A percentile compares a stretch with the other conserved stretches of the same genome.
Conservation (phyloP, 2,888 invertebrate genomes). For the Lamellibrachia satsuma region DNA sequence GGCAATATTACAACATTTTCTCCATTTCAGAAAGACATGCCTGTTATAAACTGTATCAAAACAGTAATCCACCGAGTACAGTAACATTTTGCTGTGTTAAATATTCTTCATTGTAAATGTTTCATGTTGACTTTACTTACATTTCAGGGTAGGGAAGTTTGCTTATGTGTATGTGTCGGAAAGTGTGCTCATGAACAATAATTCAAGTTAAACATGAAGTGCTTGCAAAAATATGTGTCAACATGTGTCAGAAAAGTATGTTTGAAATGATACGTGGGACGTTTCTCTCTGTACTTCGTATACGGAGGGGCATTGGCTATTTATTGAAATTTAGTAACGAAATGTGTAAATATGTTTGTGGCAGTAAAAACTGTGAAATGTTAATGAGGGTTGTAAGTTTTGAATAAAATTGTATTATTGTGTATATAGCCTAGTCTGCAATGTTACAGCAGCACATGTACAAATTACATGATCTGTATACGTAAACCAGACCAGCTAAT, state of each 20-base stretch:
- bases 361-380: background rate
- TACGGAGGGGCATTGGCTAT: background rate
- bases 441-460: background rate
- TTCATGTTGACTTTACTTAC: background rate
- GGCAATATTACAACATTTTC: too few species aligned
- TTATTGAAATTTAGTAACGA: background rate
- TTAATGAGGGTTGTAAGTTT: conserved; percentile 13
- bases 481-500: background rate
- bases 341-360: background rate
- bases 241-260: background rate
- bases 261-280: background rate
- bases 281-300: background rate
- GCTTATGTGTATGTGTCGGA: background rate
- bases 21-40: background rate
- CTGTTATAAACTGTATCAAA: background rate
- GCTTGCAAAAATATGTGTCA: background rate
- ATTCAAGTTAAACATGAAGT: background rate
- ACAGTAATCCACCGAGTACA: background rate
- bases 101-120: background rate
- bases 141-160: background rate
- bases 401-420: conserved; percentile 6
- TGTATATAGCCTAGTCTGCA: conserved; percentile 3
- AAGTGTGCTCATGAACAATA: background rate
- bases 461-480: background rate
- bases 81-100: background rate